phyloP scores from a whole-genome alignment of 23 tunicate genomes.

The Styela plicata region DNA sequence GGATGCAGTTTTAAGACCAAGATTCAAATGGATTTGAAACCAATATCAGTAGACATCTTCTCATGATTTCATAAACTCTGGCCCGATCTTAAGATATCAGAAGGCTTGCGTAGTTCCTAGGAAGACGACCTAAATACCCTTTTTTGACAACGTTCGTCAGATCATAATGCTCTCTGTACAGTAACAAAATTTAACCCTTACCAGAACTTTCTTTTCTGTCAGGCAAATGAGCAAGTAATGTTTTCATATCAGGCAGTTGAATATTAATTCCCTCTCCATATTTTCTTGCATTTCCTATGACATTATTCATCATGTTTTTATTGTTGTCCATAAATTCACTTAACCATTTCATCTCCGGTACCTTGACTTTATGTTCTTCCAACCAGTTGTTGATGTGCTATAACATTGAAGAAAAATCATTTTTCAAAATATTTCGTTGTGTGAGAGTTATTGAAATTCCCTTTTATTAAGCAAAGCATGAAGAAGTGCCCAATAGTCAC shows the following conservation, averaged over 20 bases:
- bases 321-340: constrained; percentile 16
- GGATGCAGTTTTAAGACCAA: no score
- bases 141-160: neutral
- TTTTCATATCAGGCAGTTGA: constrained; percentile 53
- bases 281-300: constrained; percentile 3
- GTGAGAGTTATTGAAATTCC: no score
- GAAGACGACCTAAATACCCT: no score
- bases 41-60: no score
- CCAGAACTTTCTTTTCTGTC: constrained; percentile 20
- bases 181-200: no score
- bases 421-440: no score
- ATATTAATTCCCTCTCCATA: constrained; percentile 4
- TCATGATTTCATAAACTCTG: no score
- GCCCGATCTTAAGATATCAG: no score
- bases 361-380: constrained; percentile 37
- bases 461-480: no score
- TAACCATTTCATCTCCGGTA: constrained; percentile 56
- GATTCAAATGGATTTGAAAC: no score
- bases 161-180: neutral
- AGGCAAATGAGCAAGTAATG: constrained; percentile 30
- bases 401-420: neutral
- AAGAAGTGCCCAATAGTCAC: no score
- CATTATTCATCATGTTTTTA: neutral
- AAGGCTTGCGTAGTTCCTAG: no score
- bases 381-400: constrained; percentile 45